Evolutionary conservation across 2,888 invertebrate species (phyloP).

Genomic region (Agapostemon virescens): DNA sequence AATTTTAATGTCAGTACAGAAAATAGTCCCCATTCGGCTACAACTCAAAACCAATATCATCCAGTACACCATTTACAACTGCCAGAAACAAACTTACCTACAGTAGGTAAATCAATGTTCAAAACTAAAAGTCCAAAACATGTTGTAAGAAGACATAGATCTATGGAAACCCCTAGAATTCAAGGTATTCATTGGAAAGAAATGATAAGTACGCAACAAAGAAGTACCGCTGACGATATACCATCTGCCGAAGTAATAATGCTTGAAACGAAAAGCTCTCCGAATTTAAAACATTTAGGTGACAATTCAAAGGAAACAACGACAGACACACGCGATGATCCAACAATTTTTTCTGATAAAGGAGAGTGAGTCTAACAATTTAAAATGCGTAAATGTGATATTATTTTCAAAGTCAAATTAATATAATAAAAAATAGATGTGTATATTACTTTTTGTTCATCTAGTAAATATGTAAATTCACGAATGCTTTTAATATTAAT

Average conservation of each 20-base stretch:
- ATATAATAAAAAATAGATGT: slow-evolving; percentile 13
- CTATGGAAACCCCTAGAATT: slow-evolving; percentile 69
- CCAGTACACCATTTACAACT: slow-evolving; percentile 50
- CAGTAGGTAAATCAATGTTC: slow-evolving; percentile 7
- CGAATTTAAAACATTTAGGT: slow-evolving; percentile 62
- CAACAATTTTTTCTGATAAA: background rate
- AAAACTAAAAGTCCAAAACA: slow-evolving; percentile 64
- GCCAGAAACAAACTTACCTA: slow-evolving; percentile 31
- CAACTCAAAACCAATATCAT: slow-evolving; percentile 48
- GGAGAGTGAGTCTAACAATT: slow-evolving; percentile 9
- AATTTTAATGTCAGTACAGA: background rate
- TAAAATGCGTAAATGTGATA: slow-evolving; percentile 7
- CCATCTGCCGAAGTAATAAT: slow-evolving; percentile 63
- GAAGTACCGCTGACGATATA: slow-evolving; percentile 69
- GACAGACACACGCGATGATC: slow-evolving; percentile 6
- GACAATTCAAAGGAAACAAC: background rate
- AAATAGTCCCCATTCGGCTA: slow-evolving; percentile 1
- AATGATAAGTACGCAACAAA: slow-evolving; percentile 4
- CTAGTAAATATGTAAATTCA: background rate
- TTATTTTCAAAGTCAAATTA: background rate
- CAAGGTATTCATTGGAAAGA: slow-evolving; percentile 76
- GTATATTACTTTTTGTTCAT: slow-evolving; percentile 8
- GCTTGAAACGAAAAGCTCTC: slow-evolving; percentile 64
- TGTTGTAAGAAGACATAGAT: slow-evolving; percentile 71
- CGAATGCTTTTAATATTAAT: background rate